A percentile compares a stretch with the other conserved stretches of the same genome.
phyloP scores from a whole-genome alignment of 1,140 invertebrate species.

The Heterodera schachtii region DNA sequence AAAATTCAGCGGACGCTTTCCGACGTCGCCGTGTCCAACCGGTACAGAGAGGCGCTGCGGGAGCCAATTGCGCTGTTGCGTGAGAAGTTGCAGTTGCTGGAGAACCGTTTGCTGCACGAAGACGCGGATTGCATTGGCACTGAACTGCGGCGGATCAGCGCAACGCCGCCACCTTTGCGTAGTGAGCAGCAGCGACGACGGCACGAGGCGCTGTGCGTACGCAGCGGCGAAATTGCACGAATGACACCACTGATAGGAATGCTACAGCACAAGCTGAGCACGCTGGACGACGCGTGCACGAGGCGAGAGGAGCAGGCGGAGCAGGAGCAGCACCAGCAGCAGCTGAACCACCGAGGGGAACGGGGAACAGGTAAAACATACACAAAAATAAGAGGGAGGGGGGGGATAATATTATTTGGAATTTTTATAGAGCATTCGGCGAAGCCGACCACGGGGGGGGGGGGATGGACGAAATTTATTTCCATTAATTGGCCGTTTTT shows the following conservation, averaged over 20 bases:
- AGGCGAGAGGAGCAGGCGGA: slow-evolving; percentile 25
- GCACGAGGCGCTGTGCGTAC: slow-evolving; percentile 27
- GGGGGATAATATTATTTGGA: too few species aligned
- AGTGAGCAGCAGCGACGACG: slow-evolving; percentile 9
- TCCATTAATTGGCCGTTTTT: too few species aligned
- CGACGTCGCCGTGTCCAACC: neutral
- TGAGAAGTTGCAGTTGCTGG: slow-evolving; percentile 44
- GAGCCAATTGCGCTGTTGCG: slow-evolving; percentile 52
- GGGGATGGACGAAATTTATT: too few species aligned
- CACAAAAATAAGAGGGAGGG: neutral
- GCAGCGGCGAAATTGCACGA: slow-evolving; percentile 43
- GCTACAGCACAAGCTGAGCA: slow-evolving; percentile 52
- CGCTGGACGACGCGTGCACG: slow-evolving; percentile 47
- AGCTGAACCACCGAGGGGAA: neutral
- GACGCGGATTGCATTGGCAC: slow-evolving; percentile 46
- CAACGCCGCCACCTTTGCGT: neutral
- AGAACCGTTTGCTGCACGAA: slow-evolving; percentile 43
- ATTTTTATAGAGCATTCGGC: too few species aligned
- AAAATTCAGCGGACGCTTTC: neutral
- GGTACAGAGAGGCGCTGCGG: slow-evolving; percentile 33
- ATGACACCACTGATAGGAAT: slow-evolving; percentile 61
- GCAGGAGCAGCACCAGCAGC: slow-evolving; percentile 6
- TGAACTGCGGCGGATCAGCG: slow-evolving; percentile 39
- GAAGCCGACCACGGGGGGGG: too few species aligned
- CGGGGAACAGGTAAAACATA: neutral